A percentile compares a stretch with the other conserved stretches of the same genome.
These are phyloP conservation scores for Lithophane ornitopus DNA, from an alignment of 2,888 invertebrate species.

Conservation along the genomic window DNA sequence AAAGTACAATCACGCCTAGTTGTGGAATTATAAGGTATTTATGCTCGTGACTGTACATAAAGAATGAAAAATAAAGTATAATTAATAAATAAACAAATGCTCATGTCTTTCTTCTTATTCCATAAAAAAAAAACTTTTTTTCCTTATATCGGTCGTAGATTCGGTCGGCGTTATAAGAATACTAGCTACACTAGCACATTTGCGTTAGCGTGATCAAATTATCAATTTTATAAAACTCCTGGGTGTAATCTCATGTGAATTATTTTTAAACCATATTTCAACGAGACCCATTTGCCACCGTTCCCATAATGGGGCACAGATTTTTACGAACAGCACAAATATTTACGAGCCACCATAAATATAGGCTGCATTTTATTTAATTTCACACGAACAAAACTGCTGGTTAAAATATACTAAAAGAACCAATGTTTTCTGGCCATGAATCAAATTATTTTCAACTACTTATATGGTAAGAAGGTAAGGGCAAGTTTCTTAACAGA, in stretches of 20 bases:
- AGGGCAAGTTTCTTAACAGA: not conserved
- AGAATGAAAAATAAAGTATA: too few species aligned
- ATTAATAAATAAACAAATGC: too few species aligned
- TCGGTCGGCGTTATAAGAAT: too few species aligned
- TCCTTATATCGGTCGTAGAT: not conserved
- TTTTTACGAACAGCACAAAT: conserved; percentile 45
- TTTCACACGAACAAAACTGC: conserved; percentile 17
- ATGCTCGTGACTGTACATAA: not conserved
- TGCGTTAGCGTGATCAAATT: too few species aligned
- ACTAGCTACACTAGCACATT: too few species aligned
- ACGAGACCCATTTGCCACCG: conserved; percentile 45
- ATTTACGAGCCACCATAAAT: conserved; percentile 47
- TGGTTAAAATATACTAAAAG: not conserved
- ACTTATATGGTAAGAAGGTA: not conserved
- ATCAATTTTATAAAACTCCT: not conserved
- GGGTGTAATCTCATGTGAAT: conserved; percentile 1
- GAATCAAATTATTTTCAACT: not conserved
- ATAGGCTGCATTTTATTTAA: conserved; percentile 47
- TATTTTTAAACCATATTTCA: conserved; percentile 43
- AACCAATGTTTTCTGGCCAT: not conserved
- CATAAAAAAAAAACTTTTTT: fast-evolving
- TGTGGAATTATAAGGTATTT: not conserved
- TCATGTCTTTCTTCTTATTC: not conserved
- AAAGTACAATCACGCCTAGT: not conserved
- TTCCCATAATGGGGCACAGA: conserved; percentile 43